Conservation (phyloP, 2,113 vertebrate species). For the Istiophorus platypterus region DNA sequence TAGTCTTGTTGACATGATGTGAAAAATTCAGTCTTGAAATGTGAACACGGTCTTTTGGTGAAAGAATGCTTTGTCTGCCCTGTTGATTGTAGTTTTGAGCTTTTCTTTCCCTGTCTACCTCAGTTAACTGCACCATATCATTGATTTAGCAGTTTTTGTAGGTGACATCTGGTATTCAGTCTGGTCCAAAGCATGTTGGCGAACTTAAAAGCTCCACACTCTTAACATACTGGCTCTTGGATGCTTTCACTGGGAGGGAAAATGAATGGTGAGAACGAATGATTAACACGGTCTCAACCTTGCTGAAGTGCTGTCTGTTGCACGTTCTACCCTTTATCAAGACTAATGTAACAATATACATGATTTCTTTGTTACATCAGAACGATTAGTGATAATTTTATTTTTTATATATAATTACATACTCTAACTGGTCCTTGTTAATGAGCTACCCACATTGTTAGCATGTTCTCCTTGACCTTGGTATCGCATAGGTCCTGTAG, state of each 20-base stretch:
- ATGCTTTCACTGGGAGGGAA: conserved; percentile 40
- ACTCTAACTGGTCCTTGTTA: not conserved
- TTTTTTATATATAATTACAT: not conserved
- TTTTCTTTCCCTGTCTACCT: conserved; percentile 23
- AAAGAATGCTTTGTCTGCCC: not conserved
- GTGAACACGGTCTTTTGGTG: not conserved
- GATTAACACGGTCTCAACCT: conserved; percentile 32
- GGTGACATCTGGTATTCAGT: conserved; percentile 55
- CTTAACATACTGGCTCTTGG: conserved; percentile 53
- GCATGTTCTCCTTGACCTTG: not conserved
- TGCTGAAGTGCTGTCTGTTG: conserved; percentile 16
- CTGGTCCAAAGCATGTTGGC: conserved; percentile 58
- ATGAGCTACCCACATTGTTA: not conserved
- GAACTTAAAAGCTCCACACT: conserved; percentile 45
- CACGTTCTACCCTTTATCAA: not conserved
- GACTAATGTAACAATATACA: not conserved
- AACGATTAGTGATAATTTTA: not conserved
- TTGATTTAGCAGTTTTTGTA: conserved; percentile 46
- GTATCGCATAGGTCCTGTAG: not conserved
- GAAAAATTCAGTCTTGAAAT: not conserved
- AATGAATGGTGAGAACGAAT: conserved; percentile 24
- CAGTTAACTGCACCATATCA: not conserved
- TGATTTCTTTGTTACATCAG: not conserved
- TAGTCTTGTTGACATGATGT: not conserved
- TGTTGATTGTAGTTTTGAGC: not conserved